Evolutionary conservation across 2,113 vertebrate genomes (phyloP).

Genomic region (Coregonus clupeaformis): DNA sequence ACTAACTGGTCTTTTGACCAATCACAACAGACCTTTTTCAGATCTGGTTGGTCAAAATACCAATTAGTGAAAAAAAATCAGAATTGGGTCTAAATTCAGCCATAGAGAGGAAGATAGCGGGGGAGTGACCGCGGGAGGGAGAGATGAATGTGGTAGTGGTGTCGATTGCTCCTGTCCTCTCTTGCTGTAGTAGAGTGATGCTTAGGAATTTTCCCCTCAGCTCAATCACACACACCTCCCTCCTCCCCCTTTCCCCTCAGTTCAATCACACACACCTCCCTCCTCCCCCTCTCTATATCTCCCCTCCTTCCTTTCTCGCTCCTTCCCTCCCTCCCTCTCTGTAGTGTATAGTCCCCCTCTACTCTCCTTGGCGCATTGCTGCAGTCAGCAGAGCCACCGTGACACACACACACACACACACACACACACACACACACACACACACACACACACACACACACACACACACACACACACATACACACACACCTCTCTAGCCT

Average conservation of each 20-base stretch:
- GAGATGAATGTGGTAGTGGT: slow-evolving; percentile 62
- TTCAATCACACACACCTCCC: slow-evolving; percentile 34
- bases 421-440: slow-evolving; percentile 33
- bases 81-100: not conserved
- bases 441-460: slow-evolving; percentile 37
- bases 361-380: slow-evolving; percentile 78
- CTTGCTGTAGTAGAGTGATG: slow-evolving; percentile 21
- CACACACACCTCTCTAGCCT: slow-evolving; percentile 18
- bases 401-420: slow-evolving; percentile 53
- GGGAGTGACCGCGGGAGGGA: slow-evolving; percentile 35
- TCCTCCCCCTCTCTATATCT: slow-evolving; percentile 36
- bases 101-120: slow-evolving; percentile 12
- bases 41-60: too few relatives aligned
- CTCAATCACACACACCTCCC: too few relatives aligned
- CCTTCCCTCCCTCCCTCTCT: slow-evolving; percentile 42
- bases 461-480: slow-evolving; percentile 18
- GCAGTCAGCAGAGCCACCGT: slow-evolving; percentile 69
- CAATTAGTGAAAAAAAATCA: too few relatives aligned
- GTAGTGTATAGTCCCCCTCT: slow-evolving; percentile 71
- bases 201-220: slow-evolving; percentile 21
- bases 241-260: too few relatives aligned
- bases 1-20: too few relatives aligned
- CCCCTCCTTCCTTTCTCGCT: slow-evolving; percentile 10
- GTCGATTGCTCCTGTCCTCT: slow-evolving; percentile 54
- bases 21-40: too few relatives aligned